A percentile compares a stretch with the other conserved stretches of the same genome.
These are phyloP conservation scores for Polietes domitor DNA, from an alignment of 2,888 invertebrate species.

Conservation along the genomic window DNA sequence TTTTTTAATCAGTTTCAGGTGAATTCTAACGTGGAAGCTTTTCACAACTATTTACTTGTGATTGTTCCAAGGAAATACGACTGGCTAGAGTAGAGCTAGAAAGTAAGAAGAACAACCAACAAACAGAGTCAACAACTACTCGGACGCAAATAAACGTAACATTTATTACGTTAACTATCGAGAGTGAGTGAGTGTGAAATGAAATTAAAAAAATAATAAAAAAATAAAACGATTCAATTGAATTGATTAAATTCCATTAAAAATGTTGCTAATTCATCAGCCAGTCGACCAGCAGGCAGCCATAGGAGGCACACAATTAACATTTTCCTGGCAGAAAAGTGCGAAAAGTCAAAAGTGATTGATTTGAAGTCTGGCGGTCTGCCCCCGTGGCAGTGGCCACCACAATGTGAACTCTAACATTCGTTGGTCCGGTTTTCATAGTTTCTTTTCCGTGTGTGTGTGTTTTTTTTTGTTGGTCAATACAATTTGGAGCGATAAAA, in stretches of 20 bases:
- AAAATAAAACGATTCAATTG: background rate
- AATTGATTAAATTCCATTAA: background rate
- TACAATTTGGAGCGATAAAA: background rate
- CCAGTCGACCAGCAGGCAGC: no score
- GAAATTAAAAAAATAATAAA: background rate
- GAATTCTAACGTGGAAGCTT: conserved; percentile 42
- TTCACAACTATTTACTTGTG: background rate
- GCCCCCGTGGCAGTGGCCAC: background rate
- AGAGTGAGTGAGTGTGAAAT: conserved; percentile 26
- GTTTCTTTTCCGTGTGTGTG: background rate
- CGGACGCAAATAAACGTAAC: background rate
- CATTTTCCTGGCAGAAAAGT: conserved; percentile 7
- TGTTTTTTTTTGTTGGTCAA: conserved; percentile 14
- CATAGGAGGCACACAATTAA: background rate
- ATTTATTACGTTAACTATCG: background rate
- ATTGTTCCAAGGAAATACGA: conserved; percentile 46
- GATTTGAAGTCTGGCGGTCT: background rate
- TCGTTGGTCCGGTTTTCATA: background rate
- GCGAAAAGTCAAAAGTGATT: conserved; percentile 10
- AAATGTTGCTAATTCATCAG: conserved; percentile 7
- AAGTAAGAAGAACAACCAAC: conserved; percentile 46
- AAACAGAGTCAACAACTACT: no score
- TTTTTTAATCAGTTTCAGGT: background rate
- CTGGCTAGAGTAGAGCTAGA: conserved; percentile 45
- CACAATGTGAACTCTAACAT: background rate